A percentile compares a stretch with the other conserved stretches of the same genome.
Conservation (phyloP, 2,113 vertebrate species). For the Reinhardtius hippoglossoides region DNA sequence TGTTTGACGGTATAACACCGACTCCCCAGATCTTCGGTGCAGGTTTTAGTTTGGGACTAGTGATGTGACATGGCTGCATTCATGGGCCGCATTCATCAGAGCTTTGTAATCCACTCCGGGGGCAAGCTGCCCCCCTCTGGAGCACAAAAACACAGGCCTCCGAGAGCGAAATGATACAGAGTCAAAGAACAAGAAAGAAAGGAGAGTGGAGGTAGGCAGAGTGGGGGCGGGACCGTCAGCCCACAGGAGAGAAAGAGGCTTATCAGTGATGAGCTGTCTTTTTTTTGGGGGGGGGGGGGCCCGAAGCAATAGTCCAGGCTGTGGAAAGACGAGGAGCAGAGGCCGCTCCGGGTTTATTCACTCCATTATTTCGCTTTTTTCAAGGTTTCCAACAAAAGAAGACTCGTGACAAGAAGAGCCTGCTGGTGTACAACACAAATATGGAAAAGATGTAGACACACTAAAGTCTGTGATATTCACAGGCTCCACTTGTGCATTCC, state of each 20-base stretch:
- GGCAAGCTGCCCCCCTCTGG: slow-evolving; percentile 11
- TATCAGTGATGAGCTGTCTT: slow-evolving; percentile 71
- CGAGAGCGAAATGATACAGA: slow-evolving; percentile 67
- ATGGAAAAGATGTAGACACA: slow-evolving; percentile 46
- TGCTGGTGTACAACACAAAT: slow-evolving; percentile 56
- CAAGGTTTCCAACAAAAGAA: slow-evolving; percentile 16
- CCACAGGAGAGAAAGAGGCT: slow-evolving; percentile 66
- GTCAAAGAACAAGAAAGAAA: slow-evolving; percentile 46
- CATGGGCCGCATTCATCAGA: slow-evolving; percentile 52
- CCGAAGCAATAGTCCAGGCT: slow-evolving; percentile 42
- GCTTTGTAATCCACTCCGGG: slow-evolving; percentile 71
- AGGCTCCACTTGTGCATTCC: slow-evolving; percentile 81
- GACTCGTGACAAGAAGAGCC: too few species aligned
- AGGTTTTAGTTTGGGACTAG: neutral
- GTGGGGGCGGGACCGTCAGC: slow-evolving; percentile 53
- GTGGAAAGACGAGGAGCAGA: slow-evolving; percentile 46
- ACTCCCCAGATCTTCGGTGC: slow-evolving; percentile 1
- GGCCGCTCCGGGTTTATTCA: slow-evolving; percentile 8
- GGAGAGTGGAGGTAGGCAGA: slow-evolving; percentile 27
- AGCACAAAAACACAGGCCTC: slow-evolving; percentile 51
- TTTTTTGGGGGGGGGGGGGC: slow-evolving; percentile 22
- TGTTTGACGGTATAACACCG: too few species aligned
- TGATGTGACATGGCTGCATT: slow-evolving; percentile 24
- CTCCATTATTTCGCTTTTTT: slow-evolving; percentile 34
- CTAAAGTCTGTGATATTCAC: slow-evolving; percentile 75